These are phyloP conservation scores for Sitobion miscanthi DNA, from an alignment of 1,140 invertebrate genomes.

Conservation along the genomic window DNA sequence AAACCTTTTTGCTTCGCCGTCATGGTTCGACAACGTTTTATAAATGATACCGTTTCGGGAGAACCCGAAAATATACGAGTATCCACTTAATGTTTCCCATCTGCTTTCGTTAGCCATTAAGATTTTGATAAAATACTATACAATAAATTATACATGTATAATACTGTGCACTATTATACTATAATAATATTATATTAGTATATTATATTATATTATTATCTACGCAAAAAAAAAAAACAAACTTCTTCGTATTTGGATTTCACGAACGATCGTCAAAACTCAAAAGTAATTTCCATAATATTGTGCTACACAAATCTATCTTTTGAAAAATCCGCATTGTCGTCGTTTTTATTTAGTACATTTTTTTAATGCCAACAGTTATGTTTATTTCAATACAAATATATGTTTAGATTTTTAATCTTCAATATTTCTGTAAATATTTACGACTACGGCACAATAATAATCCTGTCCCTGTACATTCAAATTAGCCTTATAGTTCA, in stretches of 20 bases:
- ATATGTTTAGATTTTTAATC: background rate
- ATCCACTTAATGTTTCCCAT: conserved; percentile 30
- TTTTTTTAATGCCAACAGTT: background rate
- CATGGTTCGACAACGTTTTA: conserved; percentile 38
- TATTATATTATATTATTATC: background rate
- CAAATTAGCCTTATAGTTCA: background rate
- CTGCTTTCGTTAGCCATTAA: background rate
- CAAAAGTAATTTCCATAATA: background rate
- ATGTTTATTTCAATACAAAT: background rate
- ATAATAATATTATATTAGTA: background rate
- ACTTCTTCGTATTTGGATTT: background rate
- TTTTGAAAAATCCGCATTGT: background rate
- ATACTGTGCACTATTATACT: background rate
- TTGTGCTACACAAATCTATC: background rate
- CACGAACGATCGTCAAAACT: background rate
- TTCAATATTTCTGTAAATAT: background rate
- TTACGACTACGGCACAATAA: background rate
- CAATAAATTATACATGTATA: background rate
- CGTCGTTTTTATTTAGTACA: background rate
- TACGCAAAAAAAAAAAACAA: background rate
- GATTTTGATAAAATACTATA: background rate
- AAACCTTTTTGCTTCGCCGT: conserved; percentile 14
- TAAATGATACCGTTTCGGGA: conserved; percentile 1
- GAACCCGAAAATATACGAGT: conserved; percentile 14
- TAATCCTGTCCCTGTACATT: background rate